Conservation (phyloP, 2,113 vertebrate species). For the Calonectris borealis region DNA sequence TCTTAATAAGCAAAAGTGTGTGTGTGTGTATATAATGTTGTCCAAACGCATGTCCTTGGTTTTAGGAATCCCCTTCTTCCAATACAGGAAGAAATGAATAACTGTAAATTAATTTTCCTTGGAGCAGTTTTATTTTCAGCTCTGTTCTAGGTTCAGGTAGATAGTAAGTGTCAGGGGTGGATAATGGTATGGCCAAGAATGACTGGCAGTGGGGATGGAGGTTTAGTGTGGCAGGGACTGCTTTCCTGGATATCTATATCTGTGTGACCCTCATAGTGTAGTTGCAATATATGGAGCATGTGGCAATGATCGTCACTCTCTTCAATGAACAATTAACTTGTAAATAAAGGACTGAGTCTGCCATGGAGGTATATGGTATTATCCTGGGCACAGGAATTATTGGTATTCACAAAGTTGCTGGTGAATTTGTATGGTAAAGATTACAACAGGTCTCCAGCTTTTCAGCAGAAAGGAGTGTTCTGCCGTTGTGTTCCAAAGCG, state of each 20-base stretch:
- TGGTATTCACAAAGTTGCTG: background rate
- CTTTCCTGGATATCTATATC: background rate
- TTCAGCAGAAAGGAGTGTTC: constrained; percentile 1
- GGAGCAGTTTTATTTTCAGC: background rate
- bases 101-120: background rate
- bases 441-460: background rate
- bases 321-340: background rate
- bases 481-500: background rate
- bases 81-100: background rate
- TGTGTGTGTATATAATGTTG: background rate
- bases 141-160: background rate
- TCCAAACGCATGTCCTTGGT: background rate
- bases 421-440: background rate
- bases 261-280: rapidly evolving
- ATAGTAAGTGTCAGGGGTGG: background rate
- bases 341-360: background rate
- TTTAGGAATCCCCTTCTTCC: background rate
- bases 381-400: background rate
- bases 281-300: background rate
- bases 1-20: background rate
- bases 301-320: background rate
- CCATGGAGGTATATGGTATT: background rate
- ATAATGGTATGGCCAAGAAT: background rate
- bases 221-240: background rate
- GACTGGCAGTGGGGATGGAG: background rate